Evolutionary conservation across 2,113 vertebrate genomes (phyloP).

Genomic region (Gobius niger): DNA sequence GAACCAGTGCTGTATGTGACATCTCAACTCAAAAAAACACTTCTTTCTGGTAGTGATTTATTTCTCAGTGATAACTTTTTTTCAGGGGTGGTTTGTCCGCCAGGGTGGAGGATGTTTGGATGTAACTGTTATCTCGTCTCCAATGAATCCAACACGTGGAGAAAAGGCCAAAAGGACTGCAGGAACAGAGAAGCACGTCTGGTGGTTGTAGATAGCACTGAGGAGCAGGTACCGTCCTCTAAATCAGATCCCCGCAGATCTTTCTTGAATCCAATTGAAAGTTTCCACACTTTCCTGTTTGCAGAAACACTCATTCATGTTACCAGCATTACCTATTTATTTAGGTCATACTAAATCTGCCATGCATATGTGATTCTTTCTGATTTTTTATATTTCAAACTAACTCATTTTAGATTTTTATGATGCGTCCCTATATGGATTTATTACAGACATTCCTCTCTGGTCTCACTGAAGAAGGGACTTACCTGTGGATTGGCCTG

Average conservation of each 20-base stretch:
- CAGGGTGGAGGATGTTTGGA: conserved; percentile 23
- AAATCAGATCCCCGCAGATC: background rate
- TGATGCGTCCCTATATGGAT: too few relatives aligned
- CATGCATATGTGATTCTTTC: too few relatives aligned
- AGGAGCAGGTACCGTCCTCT: conserved; percentile 27
- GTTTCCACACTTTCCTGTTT: background rate
- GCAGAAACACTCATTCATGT: too few relatives aligned
- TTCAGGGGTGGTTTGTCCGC: conserved; percentile 20
- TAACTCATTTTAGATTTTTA: too few relatives aligned
- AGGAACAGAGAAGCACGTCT: conserved; percentile 34
- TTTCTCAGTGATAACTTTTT: background rate
- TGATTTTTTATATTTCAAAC: too few relatives aligned
- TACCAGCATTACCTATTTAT: too few relatives aligned
- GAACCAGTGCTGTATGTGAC: too few relatives aligned
- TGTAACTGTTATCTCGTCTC: conserved; percentile 42
- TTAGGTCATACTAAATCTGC: too few relatives aligned
- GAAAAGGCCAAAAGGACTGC: conserved; percentile 19
- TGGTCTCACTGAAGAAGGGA: accelerated
- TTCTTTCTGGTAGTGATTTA: background rate
- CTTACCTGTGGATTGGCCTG: conserved; percentile 50
- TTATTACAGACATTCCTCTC: conserved; percentile 1
- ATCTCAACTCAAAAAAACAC: too few relatives aligned
- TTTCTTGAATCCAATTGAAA: too few relatives aligned
- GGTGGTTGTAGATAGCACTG: conserved; percentile 25
- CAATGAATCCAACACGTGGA: conserved; percentile 6